Percentiles rank a stretch among this genome's conserved stretches.
phyloP scores from a whole-genome alignment of 2,888 invertebrate species.

The Leptura quadrifasciata region DNA sequence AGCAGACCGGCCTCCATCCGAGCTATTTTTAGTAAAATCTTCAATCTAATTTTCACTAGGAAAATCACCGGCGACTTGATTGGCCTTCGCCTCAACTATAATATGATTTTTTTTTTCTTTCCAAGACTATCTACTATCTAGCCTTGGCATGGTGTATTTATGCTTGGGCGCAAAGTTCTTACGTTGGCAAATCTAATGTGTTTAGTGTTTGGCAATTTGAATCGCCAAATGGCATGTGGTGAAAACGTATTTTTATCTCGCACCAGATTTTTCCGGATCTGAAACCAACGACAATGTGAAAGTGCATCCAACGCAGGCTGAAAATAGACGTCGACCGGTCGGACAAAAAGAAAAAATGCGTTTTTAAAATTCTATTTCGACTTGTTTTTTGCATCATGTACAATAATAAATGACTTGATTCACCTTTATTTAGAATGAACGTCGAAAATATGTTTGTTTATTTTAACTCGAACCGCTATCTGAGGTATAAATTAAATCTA shows the following conservation, averaged over 20 bases:
- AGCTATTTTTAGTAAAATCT: conserved; percentile 13
- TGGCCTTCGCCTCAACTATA: too few species aligned
- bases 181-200: background rate
- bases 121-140: too few species aligned
- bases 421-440: background rate
- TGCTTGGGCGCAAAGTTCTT: too few species aligned
- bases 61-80: background rate
- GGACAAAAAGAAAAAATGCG: background rate
- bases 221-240: background rate
- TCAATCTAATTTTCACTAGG: conserved; percentile 6
- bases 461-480: background rate
- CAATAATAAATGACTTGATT: background rate
- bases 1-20: background rate
- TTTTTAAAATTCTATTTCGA: background rate
- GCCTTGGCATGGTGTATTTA: too few species aligned
- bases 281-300: background rate
- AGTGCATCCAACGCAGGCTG: background rate
- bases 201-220: background rate
- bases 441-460: background rate
- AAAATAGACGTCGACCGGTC: background rate
- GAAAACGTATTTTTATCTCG: background rate
- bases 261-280: background rate
- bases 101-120: too few species aligned
- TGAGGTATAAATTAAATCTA: too few species aligned
- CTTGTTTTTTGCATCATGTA: background rate